Percentiles rank a stretch among this genome's conserved stretches.
Conservation (phyloP, 2,797 vertebrate genomes). For the Silurus aristotelis region DNA sequence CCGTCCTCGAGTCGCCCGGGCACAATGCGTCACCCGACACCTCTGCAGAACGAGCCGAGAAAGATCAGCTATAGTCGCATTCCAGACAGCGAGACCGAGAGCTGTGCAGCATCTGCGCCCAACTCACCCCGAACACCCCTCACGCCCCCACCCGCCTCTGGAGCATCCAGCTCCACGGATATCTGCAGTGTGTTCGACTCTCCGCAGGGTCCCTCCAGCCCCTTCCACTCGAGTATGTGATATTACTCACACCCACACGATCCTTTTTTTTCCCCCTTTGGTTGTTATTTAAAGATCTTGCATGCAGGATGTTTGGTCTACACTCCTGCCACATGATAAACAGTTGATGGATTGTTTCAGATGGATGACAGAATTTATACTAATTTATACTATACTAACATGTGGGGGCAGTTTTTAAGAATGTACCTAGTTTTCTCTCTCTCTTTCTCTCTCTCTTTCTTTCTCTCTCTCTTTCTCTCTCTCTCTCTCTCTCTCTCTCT, state of each 20-base stretch:
- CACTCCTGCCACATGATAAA: background rate
- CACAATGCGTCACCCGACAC: slow-evolving; percentile 91
- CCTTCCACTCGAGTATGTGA: slow-evolving; percentile 90
- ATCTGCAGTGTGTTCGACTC: slow-evolving; percentile 94
- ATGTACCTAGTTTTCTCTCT: background rate
- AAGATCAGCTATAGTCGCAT: slow-evolving; percentile 98
- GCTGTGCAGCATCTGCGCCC: slow-evolving; percentile 83
- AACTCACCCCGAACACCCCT: slow-evolving; percentile 91
- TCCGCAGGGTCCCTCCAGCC: slow-evolving; percentile 84
- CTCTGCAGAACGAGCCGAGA: slow-evolving; percentile 91
- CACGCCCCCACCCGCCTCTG: slow-evolving; percentile 88
- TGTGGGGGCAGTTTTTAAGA: background rate
- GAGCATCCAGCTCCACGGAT: slow-evolving; percentile 87
- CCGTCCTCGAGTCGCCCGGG: slow-evolving; percentile 86
- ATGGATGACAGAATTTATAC: background rate
- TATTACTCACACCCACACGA: background rate
- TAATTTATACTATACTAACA: background rate
- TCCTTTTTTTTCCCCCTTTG: background rate
- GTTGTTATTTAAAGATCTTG: background rate
- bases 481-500: too few species aligned
- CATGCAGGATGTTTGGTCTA: background rate
- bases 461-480: too few species aligned
- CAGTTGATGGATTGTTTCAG: background rate
- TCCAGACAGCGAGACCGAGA: slow-evolving; percentile 87
- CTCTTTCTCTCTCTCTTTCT: background rate